Evolutionary conservation across 1,140 invertebrate species (phyloP), one percentile per base, ranked within the genome.

Genomic region (Drosophila miranda): DNA sequence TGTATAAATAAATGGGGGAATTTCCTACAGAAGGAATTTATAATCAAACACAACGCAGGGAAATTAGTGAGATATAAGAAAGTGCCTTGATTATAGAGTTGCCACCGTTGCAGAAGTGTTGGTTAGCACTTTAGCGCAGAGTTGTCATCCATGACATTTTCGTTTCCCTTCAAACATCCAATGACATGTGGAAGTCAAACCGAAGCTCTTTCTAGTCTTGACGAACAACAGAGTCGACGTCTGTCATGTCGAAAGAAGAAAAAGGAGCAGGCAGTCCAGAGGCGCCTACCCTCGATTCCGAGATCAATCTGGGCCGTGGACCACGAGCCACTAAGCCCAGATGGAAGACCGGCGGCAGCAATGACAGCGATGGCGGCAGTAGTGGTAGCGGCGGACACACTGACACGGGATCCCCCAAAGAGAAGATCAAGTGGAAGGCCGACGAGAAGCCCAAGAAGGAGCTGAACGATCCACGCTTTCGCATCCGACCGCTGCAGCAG

Each of bases 401-500:
- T 11, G 9, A 11, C 3, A 11, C 11, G 34, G 11, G 0, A 11
- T 38, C 11, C 11, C 3, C 9, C 34, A 13, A 38, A 38, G 34
- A 38, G 11, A 9, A 38, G 11, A 13, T 5, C 34, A 26, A 11
- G 0, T 1, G 14, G 6, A 42, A 11, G 1, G 2, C n/a, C 0
- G 34, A 13, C 0, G 34, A 13, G 11, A 56, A 50, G n/a, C 56
- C 59, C 16, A 52, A 34, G 23, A 73, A 77, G 14, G 6, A 74
- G 38, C 44, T 84, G 60, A 93, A 96, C 76, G 95, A 96, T 91
- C 94, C 94, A 48, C 92, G 92, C 75, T 97, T 95, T 91, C 92
- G 94, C 42, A 97, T 97, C 55, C 96, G 93, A 57, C 95, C 96
- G 0, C 83, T 94, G 59, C 97, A 99, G 91, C 97, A 98, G 93